Conservation (phyloP, 1,140 invertebrate genomes). For the Glossosoma conforme region DNA sequence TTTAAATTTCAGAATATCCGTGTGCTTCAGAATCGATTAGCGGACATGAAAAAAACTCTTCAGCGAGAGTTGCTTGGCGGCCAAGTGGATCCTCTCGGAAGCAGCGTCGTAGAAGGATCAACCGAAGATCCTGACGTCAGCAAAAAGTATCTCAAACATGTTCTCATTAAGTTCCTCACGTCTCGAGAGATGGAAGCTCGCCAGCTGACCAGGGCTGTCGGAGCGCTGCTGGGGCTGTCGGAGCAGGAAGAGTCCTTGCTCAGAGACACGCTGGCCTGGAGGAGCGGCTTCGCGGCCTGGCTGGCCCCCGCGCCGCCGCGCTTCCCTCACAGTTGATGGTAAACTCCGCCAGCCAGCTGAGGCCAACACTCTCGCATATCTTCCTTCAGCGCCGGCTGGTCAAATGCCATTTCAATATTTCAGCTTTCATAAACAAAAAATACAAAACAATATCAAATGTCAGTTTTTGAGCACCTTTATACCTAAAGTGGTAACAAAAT, state of each 20-base stretch:
- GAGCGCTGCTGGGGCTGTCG: slow-evolving; percentile 76
- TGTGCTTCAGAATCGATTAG: slow-evolving; percentile 77
- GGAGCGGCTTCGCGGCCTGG: slow-evolving; percentile 73
- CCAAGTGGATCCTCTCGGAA: slow-evolving; percentile 35
- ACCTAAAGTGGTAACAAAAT: too few relatives aligned
- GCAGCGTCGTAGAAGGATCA: slow-evolving; percentile 45
- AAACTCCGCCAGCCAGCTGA: neutral
- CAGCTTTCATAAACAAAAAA: too few relatives aligned
- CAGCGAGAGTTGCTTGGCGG: slow-evolving; percentile 74
- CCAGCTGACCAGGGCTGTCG: slow-evolving; percentile 82
- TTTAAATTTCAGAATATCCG: slow-evolving; percentile 79
- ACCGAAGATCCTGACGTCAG: slow-evolving; percentile 70
- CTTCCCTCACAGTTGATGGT: slow-evolving; percentile 24
- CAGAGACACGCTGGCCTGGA: slow-evolving; percentile 83
- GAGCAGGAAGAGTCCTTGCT: slow-evolving; percentile 82
- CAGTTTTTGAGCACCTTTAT: too few relatives aligned
- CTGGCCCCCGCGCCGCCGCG: slow-evolving; percentile 36
- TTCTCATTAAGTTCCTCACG: slow-evolving; percentile 87
- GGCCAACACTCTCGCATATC: neutral
- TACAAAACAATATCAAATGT: too few relatives aligned
- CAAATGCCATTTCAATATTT: too few relatives aligned
- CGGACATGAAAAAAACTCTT: slow-evolving; percentile 86
- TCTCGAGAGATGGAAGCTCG: slow-evolving; percentile 83
- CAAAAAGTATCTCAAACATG: slow-evolving; percentile 76
- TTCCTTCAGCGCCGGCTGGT: neutral